phyloP scores from a whole-genome alignment of 2,113 vertebrate genomes.

The Rhabdomys dilectus region DNA sequence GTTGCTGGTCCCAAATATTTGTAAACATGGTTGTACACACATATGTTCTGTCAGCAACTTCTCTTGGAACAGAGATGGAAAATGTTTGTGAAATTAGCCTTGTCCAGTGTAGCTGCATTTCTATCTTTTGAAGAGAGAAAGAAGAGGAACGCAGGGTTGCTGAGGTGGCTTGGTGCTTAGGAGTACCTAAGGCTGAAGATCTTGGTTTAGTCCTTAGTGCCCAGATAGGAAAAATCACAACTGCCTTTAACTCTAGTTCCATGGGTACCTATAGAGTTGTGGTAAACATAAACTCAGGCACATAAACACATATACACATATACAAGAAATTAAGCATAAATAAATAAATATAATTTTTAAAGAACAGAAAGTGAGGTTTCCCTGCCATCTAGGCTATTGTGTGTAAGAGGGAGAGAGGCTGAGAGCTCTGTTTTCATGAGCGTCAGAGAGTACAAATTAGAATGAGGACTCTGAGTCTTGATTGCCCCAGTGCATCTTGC shows the following conservation, averaged over 20 bases:
- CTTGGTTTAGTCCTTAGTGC: not conserved
- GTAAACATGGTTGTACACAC: conserved; percentile 60
- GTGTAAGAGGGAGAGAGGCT: not conserved
- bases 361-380: not conserved
- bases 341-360: not conserved
- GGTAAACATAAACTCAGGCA: not conserved
- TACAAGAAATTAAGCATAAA: not conserved
- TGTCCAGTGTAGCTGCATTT: conserved; percentile 50
- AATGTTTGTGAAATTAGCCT: conserved; percentile 72
- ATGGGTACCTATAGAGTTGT: no score
- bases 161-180: no score
- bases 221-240: no score
- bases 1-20: conserved; percentile 76
- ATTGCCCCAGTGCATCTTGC: no score
- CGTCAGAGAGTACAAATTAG: conserved; percentile 22
- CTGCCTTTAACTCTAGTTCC: not conserved
- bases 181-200: not conserved
- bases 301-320: not conserved
- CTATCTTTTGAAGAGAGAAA: conserved; percentile 66
- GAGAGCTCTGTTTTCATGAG: not conserved
- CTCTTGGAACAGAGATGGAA: conserved; percentile 44
- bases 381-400: not conserved
- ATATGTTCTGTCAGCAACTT: conserved; percentile 75
- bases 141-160: not conserved
- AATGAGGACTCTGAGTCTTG: not conserved